Evolutionary conservation across 2,113 vertebrate species (phyloP).

Genomic region (Alligator mississippiensis): DNA sequence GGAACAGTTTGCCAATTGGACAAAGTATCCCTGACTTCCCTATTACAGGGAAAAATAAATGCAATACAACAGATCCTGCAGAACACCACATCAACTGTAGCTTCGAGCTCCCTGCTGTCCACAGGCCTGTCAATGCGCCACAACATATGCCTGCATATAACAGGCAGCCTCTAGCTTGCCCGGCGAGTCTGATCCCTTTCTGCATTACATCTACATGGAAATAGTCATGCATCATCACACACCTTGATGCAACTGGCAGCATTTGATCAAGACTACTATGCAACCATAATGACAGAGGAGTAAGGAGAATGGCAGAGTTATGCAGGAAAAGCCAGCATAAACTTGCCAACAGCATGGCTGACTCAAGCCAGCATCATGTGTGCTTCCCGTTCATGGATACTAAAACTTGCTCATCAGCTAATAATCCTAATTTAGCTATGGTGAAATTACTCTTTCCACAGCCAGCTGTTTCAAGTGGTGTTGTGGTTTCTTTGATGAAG

Average conservation of each 20-base stretch:
- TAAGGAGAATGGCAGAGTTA: neutral
- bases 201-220: neutral
- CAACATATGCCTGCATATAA: neutral
- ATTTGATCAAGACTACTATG: neutral
- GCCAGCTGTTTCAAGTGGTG: conserved; percentile 5
- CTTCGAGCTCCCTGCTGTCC: conserved; percentile 17
- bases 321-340: neutral
- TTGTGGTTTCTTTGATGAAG: neutral
- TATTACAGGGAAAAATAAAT: conserved; percentile 5
- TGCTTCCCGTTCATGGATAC: conserved; percentile 4
- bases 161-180: neutral
- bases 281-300: neutral
- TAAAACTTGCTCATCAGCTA: neutral
- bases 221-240: neutral
- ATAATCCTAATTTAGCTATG: neutral
- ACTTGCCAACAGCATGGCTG: conserved; percentile 20
- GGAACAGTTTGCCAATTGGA: neutral
- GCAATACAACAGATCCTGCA: conserved; percentile 17
- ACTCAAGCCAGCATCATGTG: neutral
- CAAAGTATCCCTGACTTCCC: conserved; percentile 14
- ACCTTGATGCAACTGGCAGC: neutral
- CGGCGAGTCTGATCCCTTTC: neutral
- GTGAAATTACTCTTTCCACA: neutral
- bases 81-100: conserved; percentile 24
- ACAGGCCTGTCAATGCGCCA: neutral